A percentile compares a stretch with the other conserved stretches of the same genome.
Conservation (phyloP, 2,797 vertebrate genomes). For the Myotis pilosus region DNA sequence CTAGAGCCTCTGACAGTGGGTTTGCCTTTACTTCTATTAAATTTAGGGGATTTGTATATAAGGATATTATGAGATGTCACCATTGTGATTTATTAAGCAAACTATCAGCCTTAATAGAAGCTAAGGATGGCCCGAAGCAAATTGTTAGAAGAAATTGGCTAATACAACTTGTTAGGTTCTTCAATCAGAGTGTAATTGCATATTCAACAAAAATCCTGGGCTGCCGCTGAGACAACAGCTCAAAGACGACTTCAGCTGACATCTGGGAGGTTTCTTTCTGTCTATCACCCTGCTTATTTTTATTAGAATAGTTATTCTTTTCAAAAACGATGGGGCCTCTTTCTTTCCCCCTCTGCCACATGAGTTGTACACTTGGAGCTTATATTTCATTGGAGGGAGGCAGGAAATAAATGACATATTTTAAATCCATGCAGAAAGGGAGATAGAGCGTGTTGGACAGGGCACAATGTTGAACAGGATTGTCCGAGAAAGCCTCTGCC, state of each 20-base stretch:
- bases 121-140: constrained; percentile 33
- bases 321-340: neutral
- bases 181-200: neutral
- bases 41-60: neutral
- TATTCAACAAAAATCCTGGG: neutral
- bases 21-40: neutral
- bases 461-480: neutral
- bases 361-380: neutral
- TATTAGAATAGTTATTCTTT: neutral
- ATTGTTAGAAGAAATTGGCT: constrained; percentile 28
- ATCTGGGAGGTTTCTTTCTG: neutral
- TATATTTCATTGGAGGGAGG: neutral
- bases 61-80: constrained; percentile 35
- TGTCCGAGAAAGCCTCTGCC: neutral
- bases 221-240: neutral
- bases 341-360: neutral
- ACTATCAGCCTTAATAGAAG: constrained; percentile 21
- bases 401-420: neutral
- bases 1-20: neutral
- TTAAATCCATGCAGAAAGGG: neutral
- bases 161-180: neutral
- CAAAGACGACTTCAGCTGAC: neutral
- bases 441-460: neutral
- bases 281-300: neutral
- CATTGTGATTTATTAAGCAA: constrained; percentile 43